Base-by-base conservation (phyloP, 2,888 invertebrate species). In the Microchrysa polita region DNA sequence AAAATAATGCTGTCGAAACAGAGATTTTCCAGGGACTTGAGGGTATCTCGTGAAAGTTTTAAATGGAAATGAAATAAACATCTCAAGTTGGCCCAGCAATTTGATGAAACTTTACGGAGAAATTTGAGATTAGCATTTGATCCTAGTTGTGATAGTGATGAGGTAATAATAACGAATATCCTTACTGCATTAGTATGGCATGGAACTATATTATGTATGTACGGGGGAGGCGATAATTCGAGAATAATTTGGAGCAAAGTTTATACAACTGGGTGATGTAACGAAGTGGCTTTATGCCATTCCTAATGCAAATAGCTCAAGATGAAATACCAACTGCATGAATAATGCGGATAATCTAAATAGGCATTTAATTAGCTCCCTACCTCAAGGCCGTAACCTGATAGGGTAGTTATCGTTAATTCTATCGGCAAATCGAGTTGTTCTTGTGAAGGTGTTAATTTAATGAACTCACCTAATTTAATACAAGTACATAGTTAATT, bases 51-150 rank as follows among this genome's bases (percentile, higher is more conserved):
- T 48, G 12, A 48, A 48, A 48, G 5, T 48, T 34, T 48, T 48
- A 48, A 48, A 48, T n/a, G 12, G 48, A 48, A 48, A 48, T 48
- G 48, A 48, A 48, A 48, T 48, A 48, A 48, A 48, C 48, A 48
- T n/a, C 27, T 34, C 48, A 48, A 48, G 48, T n/a, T n/a, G 2
- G 7, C 10, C 14, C 48, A 48, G 16, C 14, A n/a, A n/a, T n/a
- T n/a, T 48, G 48, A 48, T n/a, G 16, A n/a, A n/a, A 48, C 48
- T 48, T 34, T 48, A n/a, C 48, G 16, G 48, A 48, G 48, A 48
- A n/a, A 48, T 48, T 48, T 48, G 48, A n/a, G 48, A 48, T 48
- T n/a, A 48, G 48, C 48, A 48, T 12, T 48, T 48, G 48, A 48
- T 48, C 48, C 10, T n/a, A 48, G 48, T 48, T 48, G 12, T 4